These are phyloP conservation scores for Melanostoma mellinum DNA, from an alignment of 2,888 invertebrate genomes.

Conservation along the genomic window DNA sequence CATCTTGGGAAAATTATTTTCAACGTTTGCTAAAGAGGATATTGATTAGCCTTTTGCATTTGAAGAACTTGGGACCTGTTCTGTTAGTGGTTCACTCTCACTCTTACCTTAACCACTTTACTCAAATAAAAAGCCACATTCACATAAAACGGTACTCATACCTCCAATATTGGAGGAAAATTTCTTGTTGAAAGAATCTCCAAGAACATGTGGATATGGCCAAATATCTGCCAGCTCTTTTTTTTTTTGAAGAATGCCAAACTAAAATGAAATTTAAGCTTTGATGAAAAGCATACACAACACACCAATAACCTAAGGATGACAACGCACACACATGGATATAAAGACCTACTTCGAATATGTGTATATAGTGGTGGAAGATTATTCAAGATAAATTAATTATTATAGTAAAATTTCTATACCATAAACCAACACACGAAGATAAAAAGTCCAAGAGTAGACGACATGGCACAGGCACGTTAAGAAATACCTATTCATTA, in stretches of 20 bases:
- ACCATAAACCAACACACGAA: slow-evolving; percentile 18
- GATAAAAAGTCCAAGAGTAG: slow-evolving; percentile 17
- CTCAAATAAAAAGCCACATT: too few species aligned
- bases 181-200: slow-evolving; percentile 36
- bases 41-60: too few species aligned
- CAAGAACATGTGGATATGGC: slow-evolving; percentile 35
- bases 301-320: not conserved
- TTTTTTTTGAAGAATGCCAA: slow-evolving; percentile 58
- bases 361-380: slow-evolving; percentile 7
- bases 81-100: too few species aligned
- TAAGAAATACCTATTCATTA: slow-evolving; percentile 52
- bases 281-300: slow-evolving; percentile 45
- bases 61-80: too few species aligned
- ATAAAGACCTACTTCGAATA: not conserved
- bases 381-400: slow-evolving; percentile 56
- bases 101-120: too few species aligned
- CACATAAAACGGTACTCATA: too few species aligned
- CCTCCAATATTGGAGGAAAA: slow-evolving; percentile 13
- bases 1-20: too few species aligned
- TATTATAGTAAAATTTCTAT: slow-evolving; percentile 54
- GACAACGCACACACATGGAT: slow-evolving; percentile 1
- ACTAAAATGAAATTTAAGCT: slow-evolving; percentile 65
- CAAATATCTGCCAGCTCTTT: slow-evolving; percentile 56
- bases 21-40: too few species aligned
- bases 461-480: slow-evolving; percentile 1